These are phyloP conservation scores for Lutjanus erythropterus DNA, from an alignment of 2,113 vertebrate genomes.

Conservation along the genomic window DNA sequence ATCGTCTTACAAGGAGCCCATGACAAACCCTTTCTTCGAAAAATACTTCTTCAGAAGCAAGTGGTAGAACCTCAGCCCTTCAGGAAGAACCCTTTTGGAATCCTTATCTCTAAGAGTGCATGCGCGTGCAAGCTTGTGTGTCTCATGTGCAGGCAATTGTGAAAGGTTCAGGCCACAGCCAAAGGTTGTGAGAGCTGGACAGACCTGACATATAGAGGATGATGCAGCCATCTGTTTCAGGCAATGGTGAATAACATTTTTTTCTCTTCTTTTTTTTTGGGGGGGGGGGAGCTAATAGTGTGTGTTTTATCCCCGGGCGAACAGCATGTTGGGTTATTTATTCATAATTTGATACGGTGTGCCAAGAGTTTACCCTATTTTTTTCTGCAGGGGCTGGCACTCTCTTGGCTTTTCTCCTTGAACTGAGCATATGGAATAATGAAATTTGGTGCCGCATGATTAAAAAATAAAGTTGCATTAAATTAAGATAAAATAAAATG, in stretches of 20 bases:
- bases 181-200: slow-evolving; percentile 62
- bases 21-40: too few relatives aligned
- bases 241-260: slow-evolving; percentile 13
- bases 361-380: slow-evolving; percentile 73
- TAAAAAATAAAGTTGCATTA: slow-evolving; percentile 26
- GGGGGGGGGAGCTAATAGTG: slow-evolving; percentile 53
- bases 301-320: slow-evolving; percentile 77
- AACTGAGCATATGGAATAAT: slow-evolving; percentile 63
- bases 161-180: slow-evolving; percentile 25
- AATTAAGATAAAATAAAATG: slow-evolving; percentile 26
- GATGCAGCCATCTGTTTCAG: slow-evolving; percentile 72
- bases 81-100: too few relatives aligned
- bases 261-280: slow-evolving; percentile 26
- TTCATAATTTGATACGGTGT: slow-evolving; percentile 71
- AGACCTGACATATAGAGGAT: slow-evolving; percentile 66
- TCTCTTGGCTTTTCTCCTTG: slow-evolving; percentile 60
- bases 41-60: too few relatives aligned
- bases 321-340: slow-evolving; percentile 82
- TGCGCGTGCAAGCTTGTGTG: not conserved
- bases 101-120: too few relatives aligned
- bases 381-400: slow-evolving; percentile 52
- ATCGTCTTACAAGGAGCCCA: too few relatives aligned
- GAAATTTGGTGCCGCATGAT: slow-evolving; percentile 32
- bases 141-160: slow-evolving; percentile 26
- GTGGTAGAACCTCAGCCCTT: too few relatives aligned